Base-by-base conservation (phyloP, 2,113 vertebrate genomes). In the Mohoua ochrocephala region DNA sequence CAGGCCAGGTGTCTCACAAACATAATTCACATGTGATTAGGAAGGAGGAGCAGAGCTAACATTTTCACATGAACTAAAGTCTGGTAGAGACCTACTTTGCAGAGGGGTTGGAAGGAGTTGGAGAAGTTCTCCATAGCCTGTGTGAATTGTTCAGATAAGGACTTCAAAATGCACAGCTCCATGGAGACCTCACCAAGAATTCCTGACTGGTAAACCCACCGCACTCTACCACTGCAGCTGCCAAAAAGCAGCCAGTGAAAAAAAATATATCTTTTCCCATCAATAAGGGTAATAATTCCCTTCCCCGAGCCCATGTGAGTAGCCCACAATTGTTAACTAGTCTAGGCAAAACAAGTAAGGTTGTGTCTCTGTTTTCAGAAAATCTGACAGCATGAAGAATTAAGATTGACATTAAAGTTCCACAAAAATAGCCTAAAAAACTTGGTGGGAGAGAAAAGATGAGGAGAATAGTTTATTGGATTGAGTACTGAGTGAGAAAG, bases 381-480 rank as follows among this genome's bases (percentile, higher is more conserved):
- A 82, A 85, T 50, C 78, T 73, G 89, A 85, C 74, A 93, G 87
- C 65, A 94, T n/a, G 39, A 67, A 92, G 63, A 95, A 95, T 73
- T 79, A 67, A 93, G 67, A 89, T 42, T 77, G 60, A 54, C 89
- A 77, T 20, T 64, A 27, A 90, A 90, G 54, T 83, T 74, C 52
- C 44, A 88, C 0, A 0, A 83, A 96, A 94, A 79, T 8, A 83
- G 59, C n/a, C 42, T 82, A 77, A 52, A 69, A 76, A 60, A 28
- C 33, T 57, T 74, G 16, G 27, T 45, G 27, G 27, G 45, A 82
- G n/a, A 89, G 41, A 79, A 79, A 71, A 64, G 15, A 75, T 11
- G 15, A 88, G 28, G 7, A 68, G 9, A 91, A n/a, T 23, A 78
- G n/a, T 57, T 65, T 56, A 75, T 45, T 60, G 30, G 45, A 47